Evolutionary conservation across 2,888 invertebrate species (phyloP), one percentile per base, ranked within the genome.

Genomic region (Parnassius apollo): DNA sequence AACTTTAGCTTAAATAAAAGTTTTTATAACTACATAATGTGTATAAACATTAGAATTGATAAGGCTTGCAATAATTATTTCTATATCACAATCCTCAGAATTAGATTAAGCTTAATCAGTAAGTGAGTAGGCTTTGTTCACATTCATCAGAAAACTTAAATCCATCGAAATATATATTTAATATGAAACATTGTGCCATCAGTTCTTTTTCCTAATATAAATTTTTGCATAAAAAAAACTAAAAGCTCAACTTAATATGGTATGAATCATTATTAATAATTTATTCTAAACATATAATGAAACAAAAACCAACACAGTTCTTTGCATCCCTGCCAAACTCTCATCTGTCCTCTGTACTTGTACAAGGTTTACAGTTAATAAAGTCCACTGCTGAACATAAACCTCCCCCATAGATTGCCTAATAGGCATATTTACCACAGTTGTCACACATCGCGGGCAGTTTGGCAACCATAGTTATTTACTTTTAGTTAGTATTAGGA

Each of bases 61-160:
- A 73, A 75, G 76, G 75, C 71, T 77, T 75, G 76, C 65, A 76
- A 85, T 81, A 77, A 82, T 83, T 82, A 85, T 76, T 61, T 78
- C 80, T 83, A 85, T 85, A 86, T 86, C 86, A 86, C 86, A 86
- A 83, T 86, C 84, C 82, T 81, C 71, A 71, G 71, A 69, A 74
- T 73, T 73, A 74, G 71, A 77, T 62, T 59, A 66, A 61, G 57
- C 62, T 59, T 50, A 61, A 35, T 35, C 35, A 35, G 35, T 35
- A 35, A 69, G 59, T 68, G 65, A 65, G 59, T 57, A 49, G 42
- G 53, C 35, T 50, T 60, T 57, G 64, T 57, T 60, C 52, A 60
- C 45, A n/a, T 52, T 52, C 10, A 46, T 53, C 10, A 42, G 12
- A 45, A 35, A 9, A 25, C 10, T 25, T 51, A 51, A 18, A 8